These are phyloP conservation scores for Tetheella fluctuosa DNA, from an alignment of 2,888 invertebrate species.

Conservation along the genomic window DNA sequence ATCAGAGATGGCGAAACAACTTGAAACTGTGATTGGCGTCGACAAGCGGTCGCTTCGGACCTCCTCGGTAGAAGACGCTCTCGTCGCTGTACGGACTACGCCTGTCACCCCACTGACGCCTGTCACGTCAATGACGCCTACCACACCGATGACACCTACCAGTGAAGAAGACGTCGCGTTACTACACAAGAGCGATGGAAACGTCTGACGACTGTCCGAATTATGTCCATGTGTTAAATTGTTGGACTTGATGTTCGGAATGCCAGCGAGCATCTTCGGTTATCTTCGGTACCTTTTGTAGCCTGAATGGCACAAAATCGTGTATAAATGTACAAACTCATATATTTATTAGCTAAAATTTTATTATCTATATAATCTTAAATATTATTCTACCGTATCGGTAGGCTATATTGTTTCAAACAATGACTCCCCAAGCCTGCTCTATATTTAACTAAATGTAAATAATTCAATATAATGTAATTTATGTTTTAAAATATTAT, in stretches of 20 bases:
- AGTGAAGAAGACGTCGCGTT: not conserved
- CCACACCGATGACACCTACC: not conserved
- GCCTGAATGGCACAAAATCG: not conserved
- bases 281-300: too few species aligned
- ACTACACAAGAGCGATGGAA: not conserved
- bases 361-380: not conserved
- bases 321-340: not conserved
- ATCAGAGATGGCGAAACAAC: slow-evolving; percentile 38
- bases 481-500: not conserved
- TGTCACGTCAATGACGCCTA: slow-evolving; percentile 15
- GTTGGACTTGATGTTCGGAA: not conserved
- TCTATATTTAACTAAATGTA: not conserved
- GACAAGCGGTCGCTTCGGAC: slow-evolving; percentile 45
- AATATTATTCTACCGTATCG: slow-evolving; percentile 4
- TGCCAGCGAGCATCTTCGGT: too few species aligned
- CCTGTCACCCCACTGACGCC: slow-evolving; percentile 11
- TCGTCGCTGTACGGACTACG: slow-evolving; percentile 21
- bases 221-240: not conserved
- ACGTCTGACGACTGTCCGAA: not conserved
- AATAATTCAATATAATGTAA: not conserved
- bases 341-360: not conserved
- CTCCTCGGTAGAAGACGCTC: slow-evolving; percentile 27
- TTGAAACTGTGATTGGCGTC: slow-evolving; percentile 44
- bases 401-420: not conserved
- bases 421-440: not conserved